These are phyloP conservation scores for Magallana gigas DNA, from an alignment of 1,140 invertebrate species.

Conservation along the genomic window DNA sequence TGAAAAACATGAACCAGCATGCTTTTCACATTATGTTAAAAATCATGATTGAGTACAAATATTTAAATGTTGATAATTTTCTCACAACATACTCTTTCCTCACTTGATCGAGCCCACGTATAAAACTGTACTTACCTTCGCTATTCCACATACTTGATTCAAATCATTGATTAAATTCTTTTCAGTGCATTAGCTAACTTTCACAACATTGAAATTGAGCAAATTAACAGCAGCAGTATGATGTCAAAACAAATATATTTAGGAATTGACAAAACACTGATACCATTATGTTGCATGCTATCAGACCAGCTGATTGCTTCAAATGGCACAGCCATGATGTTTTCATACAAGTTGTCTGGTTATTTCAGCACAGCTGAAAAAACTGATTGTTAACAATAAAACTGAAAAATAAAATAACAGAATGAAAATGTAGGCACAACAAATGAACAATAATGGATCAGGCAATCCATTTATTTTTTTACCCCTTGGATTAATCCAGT, in stretches of 20 bases:
- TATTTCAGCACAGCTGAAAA: conserved; percentile 8
- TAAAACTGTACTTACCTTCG: not conserved
- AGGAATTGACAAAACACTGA: not conserved
- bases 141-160: not conserved
- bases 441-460: not conserved
- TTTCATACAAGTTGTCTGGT: not conserved
- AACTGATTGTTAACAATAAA: not conserved
- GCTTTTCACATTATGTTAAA: too few relatives aligned
- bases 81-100: not conserved
- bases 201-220: not conserved
- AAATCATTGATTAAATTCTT: not conserved
- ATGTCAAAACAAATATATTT: conserved; percentile 1
- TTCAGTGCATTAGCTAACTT: not conserved
- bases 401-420: not conserved
- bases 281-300: not conserved
- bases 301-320: not conserved
- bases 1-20: not conserved
- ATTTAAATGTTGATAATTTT: not conserved
- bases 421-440: not conserved
- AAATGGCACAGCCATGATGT: conserved; percentile 2
- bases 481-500: conserved; percentile 7
- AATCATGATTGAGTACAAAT: not conserved
- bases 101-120: not conserved
- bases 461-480: not conserved
- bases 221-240: conserved; percentile 10